These are phyloP conservation scores for Lampropteryx suffumata DNA, from an alignment of 2,888 invertebrate species.

Conservation along the genomic window DNA sequence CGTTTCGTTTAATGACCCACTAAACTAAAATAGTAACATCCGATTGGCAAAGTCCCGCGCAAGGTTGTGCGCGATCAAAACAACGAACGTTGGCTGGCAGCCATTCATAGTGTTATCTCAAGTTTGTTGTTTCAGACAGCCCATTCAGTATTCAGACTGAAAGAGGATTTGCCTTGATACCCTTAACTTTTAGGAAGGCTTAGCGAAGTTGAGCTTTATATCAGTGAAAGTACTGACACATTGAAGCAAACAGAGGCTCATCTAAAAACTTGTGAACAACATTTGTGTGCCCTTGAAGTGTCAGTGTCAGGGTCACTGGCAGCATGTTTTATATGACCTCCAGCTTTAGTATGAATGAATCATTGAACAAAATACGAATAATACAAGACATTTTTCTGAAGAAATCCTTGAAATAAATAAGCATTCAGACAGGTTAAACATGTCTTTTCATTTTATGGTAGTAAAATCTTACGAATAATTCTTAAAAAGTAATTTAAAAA, in stretches of 20 bases:
- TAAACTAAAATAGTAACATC: conserved; percentile 65
- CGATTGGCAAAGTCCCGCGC: conserved; percentile 58
- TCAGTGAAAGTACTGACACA: neutral
- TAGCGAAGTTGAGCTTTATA: neutral
- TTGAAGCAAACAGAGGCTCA: neutral
- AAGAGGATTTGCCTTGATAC: conserved; percentile 11
- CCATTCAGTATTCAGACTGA: conserved; percentile 20
- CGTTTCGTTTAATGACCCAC: conserved; percentile 67
- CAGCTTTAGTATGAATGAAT: too few species aligned
- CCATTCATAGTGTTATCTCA: conserved; percentile 44
- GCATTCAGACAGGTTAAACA: too few species aligned
- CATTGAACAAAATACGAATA: too few species aligned
- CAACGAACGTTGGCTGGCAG: conserved; percentile 40
- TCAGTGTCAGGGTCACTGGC: too few species aligned
- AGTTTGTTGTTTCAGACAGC: conserved; percentile 23
- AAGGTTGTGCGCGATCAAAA: conserved; percentile 57
- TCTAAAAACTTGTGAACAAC: too few species aligned
- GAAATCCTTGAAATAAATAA: too few species aligned
- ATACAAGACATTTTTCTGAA: too few species aligned
- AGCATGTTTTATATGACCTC: too few species aligned
- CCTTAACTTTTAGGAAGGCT: conserved; percentile 3
- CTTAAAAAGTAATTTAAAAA: too few species aligned
- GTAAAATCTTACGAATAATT: too few species aligned
- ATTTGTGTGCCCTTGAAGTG: too few species aligned
- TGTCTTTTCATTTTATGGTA: too few species aligned